Percentiles rank a stretch among this genome's conserved stretches.
These are phyloP conservation scores for Xanthia togata DNA, from an alignment of 2,888 invertebrate species.

Conservation along the genomic window DNA sequence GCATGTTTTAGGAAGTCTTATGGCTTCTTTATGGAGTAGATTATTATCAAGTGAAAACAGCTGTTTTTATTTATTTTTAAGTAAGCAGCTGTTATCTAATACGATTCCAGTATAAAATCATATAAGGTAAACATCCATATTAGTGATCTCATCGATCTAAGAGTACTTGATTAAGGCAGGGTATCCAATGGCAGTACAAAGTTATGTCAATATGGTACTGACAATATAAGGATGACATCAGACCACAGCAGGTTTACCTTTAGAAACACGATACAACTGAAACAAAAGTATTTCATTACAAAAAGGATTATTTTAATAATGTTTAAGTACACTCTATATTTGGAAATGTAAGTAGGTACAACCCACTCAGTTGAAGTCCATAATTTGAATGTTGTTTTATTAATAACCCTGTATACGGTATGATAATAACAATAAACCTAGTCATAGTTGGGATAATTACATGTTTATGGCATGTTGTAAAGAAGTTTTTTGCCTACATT, in stretches of 20 bases:
- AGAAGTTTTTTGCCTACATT: constrained; percentile 23
- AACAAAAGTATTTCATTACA: constrained; percentile 41
- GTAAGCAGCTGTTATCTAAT: constrained; percentile 1
- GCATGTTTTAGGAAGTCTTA: constrained; percentile 15
- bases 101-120: constrained; percentile 18
- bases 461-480: constrained; percentile 13
- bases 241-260: constrained; percentile 20
- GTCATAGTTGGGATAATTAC: constrained; percentile 30
- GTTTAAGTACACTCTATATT: constrained; percentile 37
- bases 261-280: constrained; percentile 7
- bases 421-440: constrained; percentile 48
- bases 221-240: constrained; percentile 46
- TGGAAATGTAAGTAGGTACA: constrained; percentile 40
- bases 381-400: constrained; percentile 40
- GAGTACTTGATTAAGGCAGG: constrained; percentile 21
- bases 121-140: constrained; percentile 41
- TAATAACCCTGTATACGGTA: constrained; percentile 24
- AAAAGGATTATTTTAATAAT: constrained; percentile 30
- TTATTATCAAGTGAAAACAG: neutral
- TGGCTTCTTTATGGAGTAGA: constrained; percentile 15
- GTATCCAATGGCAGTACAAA: constrained; percentile 34
- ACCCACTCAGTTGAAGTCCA: constrained; percentile 37
- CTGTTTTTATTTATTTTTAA: constrained; percentile 12
- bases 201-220: constrained; percentile 26
- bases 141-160: constrained; percentile 56